A percentile compares a stretch with the other conserved stretches of the same genome.
These are phyloP conservation scores for Metridium senile DNA, from an alignment of 92 coral and sea anemone genomes.

Conservation along the genomic window DNA sequence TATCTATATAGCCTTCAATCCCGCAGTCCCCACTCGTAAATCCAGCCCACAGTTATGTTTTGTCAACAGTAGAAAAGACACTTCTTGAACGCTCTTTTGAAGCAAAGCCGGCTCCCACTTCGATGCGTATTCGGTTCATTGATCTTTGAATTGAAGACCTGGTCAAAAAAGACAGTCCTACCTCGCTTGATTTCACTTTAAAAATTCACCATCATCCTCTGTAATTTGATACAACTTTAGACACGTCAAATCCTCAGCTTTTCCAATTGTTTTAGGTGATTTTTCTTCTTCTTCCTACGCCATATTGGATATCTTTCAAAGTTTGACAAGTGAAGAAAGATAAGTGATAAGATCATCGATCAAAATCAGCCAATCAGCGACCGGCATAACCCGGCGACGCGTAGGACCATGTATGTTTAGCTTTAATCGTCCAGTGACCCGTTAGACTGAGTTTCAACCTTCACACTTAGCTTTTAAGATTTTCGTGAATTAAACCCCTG, in stretches of 20 bases:
- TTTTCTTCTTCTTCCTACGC: constrained; percentile 21
- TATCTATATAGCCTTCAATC: neutral
- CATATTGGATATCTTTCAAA: constrained; percentile 30
- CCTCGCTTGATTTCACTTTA: constrained; percentile 1
- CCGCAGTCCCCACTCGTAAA: neutral
- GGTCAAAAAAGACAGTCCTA: neutral
- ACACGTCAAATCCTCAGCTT: too few species aligned
- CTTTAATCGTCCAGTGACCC: neutral
- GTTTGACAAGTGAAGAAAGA: neutral
- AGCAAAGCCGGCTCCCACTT: neutral
- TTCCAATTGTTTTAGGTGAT: neutral
- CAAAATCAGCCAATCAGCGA: constrained; percentile 33
- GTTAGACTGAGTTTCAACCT: neutral
- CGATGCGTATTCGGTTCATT: constrained; percentile 17
- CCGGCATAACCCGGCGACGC: constrained; percentile 2
- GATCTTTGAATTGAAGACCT: neutral
- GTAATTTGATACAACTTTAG: neutral
- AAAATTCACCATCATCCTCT: constrained; percentile 2
- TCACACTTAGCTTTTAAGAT: neutral
- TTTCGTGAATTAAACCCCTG: neutral
- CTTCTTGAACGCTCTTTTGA: neutral
- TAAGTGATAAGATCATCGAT: constrained; percentile 44
- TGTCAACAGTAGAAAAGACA: neutral
- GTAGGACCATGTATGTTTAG: neutral
- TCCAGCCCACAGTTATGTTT: neutral